phyloP scores from a whole-genome alignment of 2,113 vertebrate species.

The Gulo gulo region DNA sequence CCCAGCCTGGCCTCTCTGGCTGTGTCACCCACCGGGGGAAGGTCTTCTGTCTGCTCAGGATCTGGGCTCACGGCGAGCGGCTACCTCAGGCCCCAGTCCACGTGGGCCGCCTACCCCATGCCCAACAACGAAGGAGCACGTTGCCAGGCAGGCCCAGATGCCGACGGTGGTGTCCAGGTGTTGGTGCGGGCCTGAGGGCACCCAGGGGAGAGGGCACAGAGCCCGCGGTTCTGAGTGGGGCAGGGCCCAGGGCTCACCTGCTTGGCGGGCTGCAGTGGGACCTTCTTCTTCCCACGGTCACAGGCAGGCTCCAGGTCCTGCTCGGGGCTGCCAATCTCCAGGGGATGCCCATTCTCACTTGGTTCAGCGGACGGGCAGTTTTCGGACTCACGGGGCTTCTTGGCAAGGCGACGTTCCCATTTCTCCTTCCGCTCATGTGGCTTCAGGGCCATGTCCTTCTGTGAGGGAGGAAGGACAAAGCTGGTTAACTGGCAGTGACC shows the following conservation, averaged over 20 bases:
- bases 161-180: conserved; percentile 27
- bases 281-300: conserved; percentile 92
- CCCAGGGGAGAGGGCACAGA: background rate
- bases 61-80: background rate
- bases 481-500: background rate
- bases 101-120: background rate
- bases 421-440: conserved; percentile 92
- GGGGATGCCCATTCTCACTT: conserved; percentile 90
- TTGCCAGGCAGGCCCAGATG: background rate
- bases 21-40: background rate
- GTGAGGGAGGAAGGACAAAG: conserved; percentile 50
- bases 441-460: conserved; percentile 93
- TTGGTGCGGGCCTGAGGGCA: background rate
- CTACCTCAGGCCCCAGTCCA: background rate
- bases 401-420: conserved; percentile 86
- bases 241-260: conserved; percentile 85
- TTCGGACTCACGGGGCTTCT: conserved; percentile 91
- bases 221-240: background rate
- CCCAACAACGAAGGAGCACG: background rate
- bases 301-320: conserved; percentile 91
- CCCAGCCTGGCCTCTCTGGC: background rate
- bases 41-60: background rate
- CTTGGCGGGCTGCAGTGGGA: conserved; percentile 92
- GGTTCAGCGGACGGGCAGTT: conserved; percentile 89
- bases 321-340: conserved; percentile 86